Conservation (phyloP, 2,888 invertebrate species). For the Rhopalosiphum nymphaeae region DNA sequence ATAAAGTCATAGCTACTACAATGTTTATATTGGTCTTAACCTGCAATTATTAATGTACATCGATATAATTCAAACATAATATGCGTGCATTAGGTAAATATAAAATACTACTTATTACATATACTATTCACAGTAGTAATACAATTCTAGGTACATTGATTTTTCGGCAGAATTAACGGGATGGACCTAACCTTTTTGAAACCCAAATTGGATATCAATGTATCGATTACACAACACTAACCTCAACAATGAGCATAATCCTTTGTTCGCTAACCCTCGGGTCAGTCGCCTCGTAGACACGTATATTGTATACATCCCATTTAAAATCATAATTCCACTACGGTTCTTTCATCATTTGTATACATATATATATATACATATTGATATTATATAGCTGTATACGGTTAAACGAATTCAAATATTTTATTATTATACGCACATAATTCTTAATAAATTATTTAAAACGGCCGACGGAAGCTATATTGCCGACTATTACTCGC, state of each 20-base stretch:
- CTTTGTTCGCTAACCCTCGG: constrained; percentile 23
- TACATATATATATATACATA: background rate
- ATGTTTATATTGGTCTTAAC: background rate
- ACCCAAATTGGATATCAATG: constrained; percentile 23
- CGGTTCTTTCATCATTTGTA: background rate
- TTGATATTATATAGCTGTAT: background rate
- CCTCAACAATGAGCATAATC: constrained; percentile 16
- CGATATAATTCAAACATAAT: background rate
- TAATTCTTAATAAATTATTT: background rate
- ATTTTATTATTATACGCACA: background rate
- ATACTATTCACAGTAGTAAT: background rate
- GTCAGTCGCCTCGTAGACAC: background rate
- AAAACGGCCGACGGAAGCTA: constrained; percentile 4
- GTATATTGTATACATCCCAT: background rate
- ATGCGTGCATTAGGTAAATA: background rate
- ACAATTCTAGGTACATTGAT: background rate
- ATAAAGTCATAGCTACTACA: background rate
- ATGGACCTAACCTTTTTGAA: background rate
- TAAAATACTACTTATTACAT: too few relatives aligned
- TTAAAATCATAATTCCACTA: constrained; percentile 16
- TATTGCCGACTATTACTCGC: background rate
- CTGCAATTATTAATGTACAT: background rate
- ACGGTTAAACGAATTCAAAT: background rate
- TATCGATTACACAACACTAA: constrained; percentile 50
- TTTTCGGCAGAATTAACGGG: background rate